Evolutionary conservation across 2,888 invertebrate genomes (phyloP), one percentile per base, ranked within the genome.

Genomic region (Drosophila limbata): DNA sequence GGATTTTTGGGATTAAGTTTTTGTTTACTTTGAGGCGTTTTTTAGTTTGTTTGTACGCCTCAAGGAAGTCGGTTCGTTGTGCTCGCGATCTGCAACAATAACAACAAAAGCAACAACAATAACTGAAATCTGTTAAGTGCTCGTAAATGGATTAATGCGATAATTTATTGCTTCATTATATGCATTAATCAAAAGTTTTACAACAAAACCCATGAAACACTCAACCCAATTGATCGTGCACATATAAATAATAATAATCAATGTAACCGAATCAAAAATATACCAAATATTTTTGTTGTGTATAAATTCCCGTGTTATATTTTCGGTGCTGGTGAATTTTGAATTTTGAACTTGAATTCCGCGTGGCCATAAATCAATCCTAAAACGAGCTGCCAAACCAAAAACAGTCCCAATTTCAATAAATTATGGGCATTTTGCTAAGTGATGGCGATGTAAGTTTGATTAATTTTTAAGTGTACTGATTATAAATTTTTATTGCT

Each of bases 381-480:
- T 57, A 25, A 45, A 77, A 72, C 78, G 31, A 64, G 51, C 68
- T 68, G 62, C 62, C 48, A 44, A 73, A 53, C 31, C 50, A 25
- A 71, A 55, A 71, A 71, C 25, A 67, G 6, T 15, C 45, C 10
- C 13, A 37, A 44, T 28, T 59, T 37, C 55, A 64, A 72, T 76
- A 73, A 81, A 89, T 79, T 67, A 91, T 91, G 90, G 90, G 90
- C 76, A 88, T 91, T 84, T 79, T 91, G 68, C 75, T 91, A 65
- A 91, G 90, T 77, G 90, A 91, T 80, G 91, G 91, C 60, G 90
- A 91, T 84, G 90, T 91, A 91, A 91, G 90, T 90, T 76, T 39
- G 45, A 39, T 69, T 65, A 21, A 56, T 28, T 45, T 44, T 17
- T 37, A 47, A 47, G 4, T 44, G 33, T 56, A 35, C 21, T 44